Base-by-base conservation (phyloP, 1,140 invertebrate species). In the Polyergus mexicanus region DNA sequence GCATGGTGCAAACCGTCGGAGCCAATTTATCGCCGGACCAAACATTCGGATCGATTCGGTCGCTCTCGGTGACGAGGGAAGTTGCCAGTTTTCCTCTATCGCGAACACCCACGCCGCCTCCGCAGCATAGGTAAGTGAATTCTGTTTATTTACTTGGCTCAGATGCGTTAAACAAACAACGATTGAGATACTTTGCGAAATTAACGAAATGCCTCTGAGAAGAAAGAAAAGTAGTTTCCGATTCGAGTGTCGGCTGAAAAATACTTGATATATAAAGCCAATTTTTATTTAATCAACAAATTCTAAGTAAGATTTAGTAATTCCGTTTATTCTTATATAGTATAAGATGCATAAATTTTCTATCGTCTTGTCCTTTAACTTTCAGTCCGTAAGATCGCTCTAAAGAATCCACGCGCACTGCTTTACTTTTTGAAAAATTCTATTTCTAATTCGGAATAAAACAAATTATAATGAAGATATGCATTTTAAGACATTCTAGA, bases 71-170 rank as follows among this genome's bases (percentile, higher is more conserved):
- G 88, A 96, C 96, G 19, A 95, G 97, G 86, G 97, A 97, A 93
- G 97, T 97, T n/a, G 97, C 97, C 84, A 97, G 97, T 92, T 97
- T 97, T 90, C 97, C 97, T 22, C 92, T 97, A n/a, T 97, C 97
- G 22, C 95, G 97, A 66, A 97, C 97, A 47, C 97, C 97, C 6
- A 97, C 96, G 74, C 97, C 97, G 60, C 97, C 97, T 19, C 96
- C 96, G 41, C 94, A 94, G 54, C 93, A 95, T 88, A 96, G 95
- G 96, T 96, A 87, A 41, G 86, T 81, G 22, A 68, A 83, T 68
- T 60, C 69, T 54, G 28, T 60, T 41, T 63, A 16, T 85, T 85
- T n/a, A 35, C n/a, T 16, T 41, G 32, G 56, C 25, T 35, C 11
- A 8, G 10, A 32, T 32, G 25, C 25, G 41, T 47, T 11, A 32